Conservation (phyloP, 2,797 vertebrate species). For the Lophius americanus region DNA sequence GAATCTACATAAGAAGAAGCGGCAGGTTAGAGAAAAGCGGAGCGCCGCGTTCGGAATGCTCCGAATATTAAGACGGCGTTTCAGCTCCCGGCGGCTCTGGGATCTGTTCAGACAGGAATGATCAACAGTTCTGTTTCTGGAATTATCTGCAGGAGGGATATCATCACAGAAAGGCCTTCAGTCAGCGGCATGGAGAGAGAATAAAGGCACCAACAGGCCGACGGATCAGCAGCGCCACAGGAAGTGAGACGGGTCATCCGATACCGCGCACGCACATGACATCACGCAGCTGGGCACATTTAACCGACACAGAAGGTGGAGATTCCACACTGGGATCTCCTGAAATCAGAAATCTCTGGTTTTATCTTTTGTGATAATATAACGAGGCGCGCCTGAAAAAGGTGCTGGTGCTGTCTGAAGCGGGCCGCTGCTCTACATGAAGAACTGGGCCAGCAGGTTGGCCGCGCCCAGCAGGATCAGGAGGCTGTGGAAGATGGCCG, state of each 20-base stretch:
- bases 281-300: not conserved
- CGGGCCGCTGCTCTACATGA: slow-evolving; percentile 80
- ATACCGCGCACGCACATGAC: not conserved
- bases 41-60: too few relatives aligned
- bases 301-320: too few relatives aligned
- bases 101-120: not conserved
- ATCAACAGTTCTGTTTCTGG: not conserved
- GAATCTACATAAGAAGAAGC: too few relatives aligned
- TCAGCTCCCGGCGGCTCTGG: not conserved
- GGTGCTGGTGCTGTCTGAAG: too few relatives aligned
- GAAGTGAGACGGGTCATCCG: slow-evolving; percentile 6
- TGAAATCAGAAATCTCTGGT: too few relatives aligned
- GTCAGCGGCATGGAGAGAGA: not conserved
- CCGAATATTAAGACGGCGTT: too few relatives aligned
- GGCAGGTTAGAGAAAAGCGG: too few relatives aligned
- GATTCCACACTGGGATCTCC: not conserved
- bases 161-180: slow-evolving; percentile 7
- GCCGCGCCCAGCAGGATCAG: slow-evolving; percentile 90
- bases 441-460: slow-evolving; percentile 92
- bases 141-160: not conserved
- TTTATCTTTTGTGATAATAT: too few relatives aligned
- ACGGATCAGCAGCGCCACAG: not conserved
- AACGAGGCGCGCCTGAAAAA: too few relatives aligned
- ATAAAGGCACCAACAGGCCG: not conserved
- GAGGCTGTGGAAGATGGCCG: slow-evolving; percentile 84